These are phyloP conservation scores for Meloidogyne exigua DNA, from an alignment of 1,140 invertebrate species.

Conservation along the genomic window DNA sequence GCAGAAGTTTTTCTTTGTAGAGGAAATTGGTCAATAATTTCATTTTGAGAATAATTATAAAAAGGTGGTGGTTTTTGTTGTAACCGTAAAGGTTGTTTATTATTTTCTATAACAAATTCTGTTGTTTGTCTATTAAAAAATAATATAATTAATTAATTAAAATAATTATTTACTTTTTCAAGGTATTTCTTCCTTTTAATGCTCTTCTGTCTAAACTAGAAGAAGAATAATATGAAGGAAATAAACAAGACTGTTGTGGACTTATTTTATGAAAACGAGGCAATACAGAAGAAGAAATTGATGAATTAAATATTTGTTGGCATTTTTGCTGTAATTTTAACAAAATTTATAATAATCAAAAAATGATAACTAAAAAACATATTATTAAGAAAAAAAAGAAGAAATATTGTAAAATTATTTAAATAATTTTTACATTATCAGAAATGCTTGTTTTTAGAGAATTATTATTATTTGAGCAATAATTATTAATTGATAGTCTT, in stretches of 20 bases:
- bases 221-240: conserved; percentile 1
- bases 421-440: neutral
- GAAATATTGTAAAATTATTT: neutral
- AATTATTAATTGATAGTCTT: neutral
- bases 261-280: neutral
- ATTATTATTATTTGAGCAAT: neutral
- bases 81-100: neutral
- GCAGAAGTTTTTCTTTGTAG: neutral
- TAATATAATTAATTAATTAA: too few relatives aligned
- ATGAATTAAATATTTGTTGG: neutral
- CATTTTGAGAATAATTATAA: neutral
- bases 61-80: neutral
- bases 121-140: neutral
- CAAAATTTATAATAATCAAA: too few relatives aligned
- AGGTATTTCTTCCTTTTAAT: neutral
- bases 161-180: neutral
- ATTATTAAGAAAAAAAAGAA: too few relatives aligned
- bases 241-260: neutral
- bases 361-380: too few relatives aligned
- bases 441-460: neutral
- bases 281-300: neutral
- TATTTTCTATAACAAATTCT: neutral
- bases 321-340: neutral
- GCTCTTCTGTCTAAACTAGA: neutral
- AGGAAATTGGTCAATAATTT: neutral